Conservation (phyloP, 1,140 invertebrate genomes). For the Homalodisca vitripennis region DNA sequence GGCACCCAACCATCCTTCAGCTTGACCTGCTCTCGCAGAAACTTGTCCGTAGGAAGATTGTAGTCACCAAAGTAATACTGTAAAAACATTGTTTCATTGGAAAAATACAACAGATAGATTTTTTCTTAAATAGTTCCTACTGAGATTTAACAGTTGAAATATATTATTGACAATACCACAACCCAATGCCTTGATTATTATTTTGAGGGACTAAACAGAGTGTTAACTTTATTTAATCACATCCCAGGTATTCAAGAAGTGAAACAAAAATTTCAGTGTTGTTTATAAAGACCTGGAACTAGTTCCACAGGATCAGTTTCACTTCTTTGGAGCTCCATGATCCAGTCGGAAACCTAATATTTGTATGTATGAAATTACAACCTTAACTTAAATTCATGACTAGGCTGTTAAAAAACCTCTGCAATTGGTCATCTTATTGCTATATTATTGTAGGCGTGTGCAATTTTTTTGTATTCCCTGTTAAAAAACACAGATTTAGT, state of each 20-base stretch:
- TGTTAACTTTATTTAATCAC: neutral
- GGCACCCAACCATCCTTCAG: conserved; percentile 90
- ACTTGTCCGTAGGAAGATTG: conserved; percentile 88
- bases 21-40: conserved; percentile 79
- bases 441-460: too few relatives aligned
- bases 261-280: too few relatives aligned
- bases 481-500: too few relatives aligned
- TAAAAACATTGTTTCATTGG: conserved; percentile 41
- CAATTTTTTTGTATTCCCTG: too few relatives aligned
- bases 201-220: neutral
- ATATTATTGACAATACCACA: neutral
- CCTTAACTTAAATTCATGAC: too few relatives aligned
- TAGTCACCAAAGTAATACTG: conserved; percentile 83
- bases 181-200: neutral
- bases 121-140: neutral
- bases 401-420: too few relatives aligned
- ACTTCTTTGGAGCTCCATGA: too few relatives aligned
- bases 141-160: neutral
- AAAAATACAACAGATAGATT: neutral
- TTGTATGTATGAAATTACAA: too few relatives aligned
- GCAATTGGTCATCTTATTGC: too few relatives aligned
- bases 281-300: too few relatives aligned
- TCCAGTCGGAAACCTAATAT: too few relatives aligned
- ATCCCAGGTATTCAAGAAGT: neutral
- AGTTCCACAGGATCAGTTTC: too few relatives aligned